phyloP scores from a whole-genome alignment of 2,797 vertebrate genomes.

The Fratercula arctica region DNA sequence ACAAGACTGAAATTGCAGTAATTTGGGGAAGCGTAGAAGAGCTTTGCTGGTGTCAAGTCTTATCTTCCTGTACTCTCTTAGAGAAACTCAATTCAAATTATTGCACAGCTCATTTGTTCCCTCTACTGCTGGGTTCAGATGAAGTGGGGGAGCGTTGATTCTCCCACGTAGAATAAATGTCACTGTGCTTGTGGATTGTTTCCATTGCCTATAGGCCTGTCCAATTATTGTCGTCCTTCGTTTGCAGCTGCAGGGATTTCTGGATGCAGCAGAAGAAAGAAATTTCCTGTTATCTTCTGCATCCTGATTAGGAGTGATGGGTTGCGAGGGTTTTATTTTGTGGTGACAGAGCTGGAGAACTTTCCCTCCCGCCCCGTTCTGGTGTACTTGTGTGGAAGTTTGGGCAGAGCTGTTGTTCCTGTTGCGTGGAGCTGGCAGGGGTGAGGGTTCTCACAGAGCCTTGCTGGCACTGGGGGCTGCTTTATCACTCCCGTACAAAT shows the following conservation, averaged over 20 bases:
- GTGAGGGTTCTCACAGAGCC: not conserved
- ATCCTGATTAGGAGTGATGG: conserved; percentile 1
- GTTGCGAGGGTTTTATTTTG: not conserved
- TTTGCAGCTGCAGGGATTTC: conserved; percentile 37
- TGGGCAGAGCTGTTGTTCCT: not conserved
- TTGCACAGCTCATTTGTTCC: conserved; percentile 67
- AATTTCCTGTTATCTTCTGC: not conserved
- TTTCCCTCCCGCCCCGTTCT: not conserved
- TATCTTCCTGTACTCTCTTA: conserved; percentile 53
- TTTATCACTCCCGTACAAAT: not conserved
- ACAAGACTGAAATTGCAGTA: conserved; percentile 61
- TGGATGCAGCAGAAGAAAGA: not conserved
- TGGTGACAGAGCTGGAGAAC: not conserved
- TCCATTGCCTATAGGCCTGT: conserved; percentile 19
- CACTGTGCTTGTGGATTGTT: conserved; percentile 38
- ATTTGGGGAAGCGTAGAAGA: conserved; percentile 49
- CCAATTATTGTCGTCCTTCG: not conserved
- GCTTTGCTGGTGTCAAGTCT: conserved; percentile 57
- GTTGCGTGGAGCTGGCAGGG: not conserved
- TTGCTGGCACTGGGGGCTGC: not conserved
- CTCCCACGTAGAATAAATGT: conserved; percentile 8
- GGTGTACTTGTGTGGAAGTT: not conserved
- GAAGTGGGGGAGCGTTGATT: not conserved
- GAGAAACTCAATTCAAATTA: conserved; percentile 68
- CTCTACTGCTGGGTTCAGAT: not conserved